Evolutionary conservation across 2,113 vertebrate genomes (phyloP).

Genomic region (Thamnophis sirtalis): DNA sequence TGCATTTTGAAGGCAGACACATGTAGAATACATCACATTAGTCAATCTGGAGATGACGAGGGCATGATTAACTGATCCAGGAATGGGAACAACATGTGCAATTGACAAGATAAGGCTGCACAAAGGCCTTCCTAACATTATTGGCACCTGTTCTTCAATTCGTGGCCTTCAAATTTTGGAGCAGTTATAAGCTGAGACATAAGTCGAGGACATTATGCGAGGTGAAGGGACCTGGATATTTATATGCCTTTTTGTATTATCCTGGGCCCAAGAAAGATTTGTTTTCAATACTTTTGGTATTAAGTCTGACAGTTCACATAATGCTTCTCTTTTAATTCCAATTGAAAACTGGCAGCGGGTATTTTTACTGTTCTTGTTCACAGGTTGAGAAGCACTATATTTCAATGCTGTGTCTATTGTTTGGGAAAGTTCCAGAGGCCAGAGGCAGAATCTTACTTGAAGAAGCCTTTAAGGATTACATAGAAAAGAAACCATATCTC

Average conservation of each 20-base stretch:
- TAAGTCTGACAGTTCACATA: not conserved
- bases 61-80: too few relatives aligned
- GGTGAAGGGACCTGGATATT: too few relatives aligned
- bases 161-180: not conserved
- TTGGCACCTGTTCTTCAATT: not conserved
- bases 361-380: not conserved
- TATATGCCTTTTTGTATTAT: not conserved
- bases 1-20: too few relatives aligned
- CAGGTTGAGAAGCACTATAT: not conserved
- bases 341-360: not conserved
- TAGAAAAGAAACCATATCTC: not conserved
- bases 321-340: not conserved
- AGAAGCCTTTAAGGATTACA: not conserved
- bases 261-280: not conserved
- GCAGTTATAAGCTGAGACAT: not conserved
- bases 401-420: not conserved
- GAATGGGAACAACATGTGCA: too few relatives aligned
- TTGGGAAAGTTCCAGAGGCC: not conserved
- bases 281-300: not conserved
- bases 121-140: too few relatives aligned
- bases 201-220: too few relatives aligned
- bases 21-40: too few relatives aligned
- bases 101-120: too few relatives aligned
- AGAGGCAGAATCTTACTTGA: not conserved
- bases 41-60: too few relatives aligned